Evolutionary conservation across 2,113 vertebrate species (phyloP), one percentile per base, ranked within the genome.

Genomic region (Carlito syrichta): DNA sequence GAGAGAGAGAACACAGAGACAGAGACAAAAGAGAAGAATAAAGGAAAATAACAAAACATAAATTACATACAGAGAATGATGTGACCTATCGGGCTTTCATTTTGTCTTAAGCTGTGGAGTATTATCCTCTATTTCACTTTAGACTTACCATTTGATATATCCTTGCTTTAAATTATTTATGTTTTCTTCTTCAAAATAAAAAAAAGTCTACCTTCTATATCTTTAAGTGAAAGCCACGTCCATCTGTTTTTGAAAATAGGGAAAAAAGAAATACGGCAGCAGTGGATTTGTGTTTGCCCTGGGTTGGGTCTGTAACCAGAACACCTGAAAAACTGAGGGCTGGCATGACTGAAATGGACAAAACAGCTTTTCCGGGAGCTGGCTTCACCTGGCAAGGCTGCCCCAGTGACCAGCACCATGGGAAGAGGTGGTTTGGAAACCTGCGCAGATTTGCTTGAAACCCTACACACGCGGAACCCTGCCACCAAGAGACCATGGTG

Each of bases 151-250:
- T 81, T 71, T 90, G 38, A 69, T 94, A 56, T 16, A 43, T 54
- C 48, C 87, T 92, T 81, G 48, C 27, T 96, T 74, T 81, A 92
- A 95, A 45, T 90, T 86, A 69, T 78, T 86, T 95, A 22, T 54
- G 68, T 52, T 22, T 77, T 35, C 23, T 56, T 56, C 38, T 71
- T 91, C n/a, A n/a, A n/a, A n/a, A n/a, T n/a, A n/a, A n/a, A n/a
- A 38, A 60, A 94, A 93, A 23, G 12, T 86, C 38, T 74, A 40
- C 12, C 81, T 84, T 25, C 66, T 77, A 0, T 63, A 40, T 35
- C 43, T 95, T 60, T 86, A 91, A 95, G 86, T 45, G 8, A 60
- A 95, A 66, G 19, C 16, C 25, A 68, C 10, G 54, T 93, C 23
- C 35, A 60, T 60, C 74, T 86, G 58, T 95, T 94, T 84, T 22